These are phyloP conservation scores for Nebria ingens DNA, from an alignment of 1,140 invertebrate genomes.

Conservation along the genomic window DNA sequence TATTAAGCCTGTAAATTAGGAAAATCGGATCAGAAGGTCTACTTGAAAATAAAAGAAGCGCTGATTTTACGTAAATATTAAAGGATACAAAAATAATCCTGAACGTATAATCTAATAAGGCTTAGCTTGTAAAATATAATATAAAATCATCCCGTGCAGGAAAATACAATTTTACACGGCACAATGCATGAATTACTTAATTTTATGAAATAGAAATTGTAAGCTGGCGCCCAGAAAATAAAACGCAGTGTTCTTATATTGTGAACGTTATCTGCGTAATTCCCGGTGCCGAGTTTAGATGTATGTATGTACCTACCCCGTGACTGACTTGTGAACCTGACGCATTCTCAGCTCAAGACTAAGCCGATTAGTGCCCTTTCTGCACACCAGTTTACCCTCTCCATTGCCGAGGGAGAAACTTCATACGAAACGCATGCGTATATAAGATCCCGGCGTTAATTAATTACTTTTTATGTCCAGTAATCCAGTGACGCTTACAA, in stretches of 20 bases:
- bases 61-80: too few relatives aligned
- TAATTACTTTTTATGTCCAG: neutral
- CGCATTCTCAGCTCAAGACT: neutral
- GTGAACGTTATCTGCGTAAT: neutral
- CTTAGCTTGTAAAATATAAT: neutral
- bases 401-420: too few relatives aligned
- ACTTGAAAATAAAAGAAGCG: too few relatives aligned
- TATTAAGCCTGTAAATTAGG: too few relatives aligned
- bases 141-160: neutral
- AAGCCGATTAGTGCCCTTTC: constrained; percentile 2
- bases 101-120: constrained; percentile 3
- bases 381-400: too few relatives aligned
- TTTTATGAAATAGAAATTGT: neutral
- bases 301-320: neutral
- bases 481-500: neutral
- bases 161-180: neutral
- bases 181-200: constrained; percentile 5
- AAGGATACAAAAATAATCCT: too few relatives aligned
- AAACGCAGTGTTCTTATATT: constrained; percentile 2
- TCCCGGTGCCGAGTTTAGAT: neutral
- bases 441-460: neutral
- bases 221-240: neutral
- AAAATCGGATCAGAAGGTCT: too few relatives aligned
- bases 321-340: constrained; percentile 2
- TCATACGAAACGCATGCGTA: neutral